These are phyloP conservation scores for Brevipalpus yothersi DNA, from an alignment of 1,140 invertebrate species.

Conservation along the genomic window DNA sequence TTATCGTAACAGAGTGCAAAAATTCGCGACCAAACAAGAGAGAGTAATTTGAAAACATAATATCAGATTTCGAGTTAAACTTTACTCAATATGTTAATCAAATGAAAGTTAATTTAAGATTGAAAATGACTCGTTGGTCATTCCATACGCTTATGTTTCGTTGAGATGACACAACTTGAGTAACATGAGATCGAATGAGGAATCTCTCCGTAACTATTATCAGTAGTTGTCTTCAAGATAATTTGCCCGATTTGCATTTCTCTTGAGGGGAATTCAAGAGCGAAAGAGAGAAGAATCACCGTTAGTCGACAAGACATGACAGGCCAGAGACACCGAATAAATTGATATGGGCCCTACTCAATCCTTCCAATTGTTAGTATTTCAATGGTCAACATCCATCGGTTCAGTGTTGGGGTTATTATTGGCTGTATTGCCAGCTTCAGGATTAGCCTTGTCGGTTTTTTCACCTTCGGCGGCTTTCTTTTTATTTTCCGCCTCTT, in stretches of 20 bases:
- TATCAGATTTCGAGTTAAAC: no score
- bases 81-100: no score
- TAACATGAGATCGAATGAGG: no score
- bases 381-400: not conserved
- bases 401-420: not conserved
- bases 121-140: no score
- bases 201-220: no score
- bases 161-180: no score
- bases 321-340: not conserved
- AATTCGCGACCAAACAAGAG: no score
- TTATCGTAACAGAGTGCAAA: no score
- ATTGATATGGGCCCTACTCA: not conserved
- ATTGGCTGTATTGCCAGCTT: not conserved
- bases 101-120: no score
- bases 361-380: not conserved
- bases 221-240: no score
- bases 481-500: constrained; percentile 2
- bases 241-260: not conserved
- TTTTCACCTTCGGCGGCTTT: not conserved
- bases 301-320: not conserved
- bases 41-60: no score
- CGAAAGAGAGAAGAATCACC: not conserved
- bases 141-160: no score
- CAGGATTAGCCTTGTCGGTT: not conserved
- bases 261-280: not conserved